Percentiles rank a stretch among this genome's conserved stretches.
phyloP scores from a whole-genome alignment of 1,140 invertebrate species.

The Drosophila willistoni region DNA sequence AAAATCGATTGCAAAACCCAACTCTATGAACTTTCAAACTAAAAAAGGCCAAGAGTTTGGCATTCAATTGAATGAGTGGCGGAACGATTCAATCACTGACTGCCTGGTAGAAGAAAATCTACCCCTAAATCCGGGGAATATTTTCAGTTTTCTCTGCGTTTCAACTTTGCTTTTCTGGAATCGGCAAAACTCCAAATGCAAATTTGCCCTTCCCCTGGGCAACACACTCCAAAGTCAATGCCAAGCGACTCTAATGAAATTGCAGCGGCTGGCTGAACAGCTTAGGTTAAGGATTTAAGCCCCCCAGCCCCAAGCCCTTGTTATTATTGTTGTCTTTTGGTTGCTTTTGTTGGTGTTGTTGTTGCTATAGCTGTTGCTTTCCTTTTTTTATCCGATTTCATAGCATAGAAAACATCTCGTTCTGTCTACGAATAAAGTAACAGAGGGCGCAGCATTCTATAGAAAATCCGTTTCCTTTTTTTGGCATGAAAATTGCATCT shows the following conservation, averaged over 20 bases:
- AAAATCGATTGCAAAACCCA: constrained; percentile 12
- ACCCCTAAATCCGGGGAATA: background rate
- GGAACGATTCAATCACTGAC: constrained; percentile 2
- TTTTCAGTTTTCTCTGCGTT: background rate
- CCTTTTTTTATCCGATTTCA: constrained; percentile 59
- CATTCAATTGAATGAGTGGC: constrained; percentile 20
- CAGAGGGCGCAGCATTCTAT: constrained; percentile 6
- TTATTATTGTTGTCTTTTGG: constrained; percentile 17
- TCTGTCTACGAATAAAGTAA: constrained; percentile 17
- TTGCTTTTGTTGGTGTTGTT: constrained; percentile 23
- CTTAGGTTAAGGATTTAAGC: constrained; percentile 34
- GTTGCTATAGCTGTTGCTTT: constrained; percentile 9
- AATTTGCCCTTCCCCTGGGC: constrained; percentile 15
- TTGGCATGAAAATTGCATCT: background rate
- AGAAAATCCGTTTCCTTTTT: constrained; percentile 40
- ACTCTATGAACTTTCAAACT: constrained; percentile 1
- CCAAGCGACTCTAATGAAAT: constrained; percentile 44
- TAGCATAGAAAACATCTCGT: constrained; percentile 23
- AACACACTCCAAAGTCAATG: constrained; percentile 25
- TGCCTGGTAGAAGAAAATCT: background rate
- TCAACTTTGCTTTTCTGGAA: background rate
- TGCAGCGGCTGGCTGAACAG: constrained; percentile 39
- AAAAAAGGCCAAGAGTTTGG: constrained; percentile 1
- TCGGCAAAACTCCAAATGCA: constrained; percentile 20
- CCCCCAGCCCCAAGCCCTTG: constrained; percentile 4